Percentiles rank a stretch among this genome's conserved stretches.
Conservation (phyloP, 2,888 invertebrate genomes). For the Diaphora mendica region DNA sequence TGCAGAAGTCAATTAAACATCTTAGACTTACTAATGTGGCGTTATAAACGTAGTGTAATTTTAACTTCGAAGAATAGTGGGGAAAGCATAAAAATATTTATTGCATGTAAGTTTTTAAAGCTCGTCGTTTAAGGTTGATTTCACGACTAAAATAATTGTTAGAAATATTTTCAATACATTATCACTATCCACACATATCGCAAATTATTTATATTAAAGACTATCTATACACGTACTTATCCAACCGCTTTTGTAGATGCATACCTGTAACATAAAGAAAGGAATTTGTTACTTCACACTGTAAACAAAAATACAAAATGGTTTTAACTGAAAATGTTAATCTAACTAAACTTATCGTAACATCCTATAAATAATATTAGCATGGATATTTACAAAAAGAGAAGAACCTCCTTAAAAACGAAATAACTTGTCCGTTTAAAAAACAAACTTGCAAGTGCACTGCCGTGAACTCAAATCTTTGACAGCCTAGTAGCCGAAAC, state of each 20-base stretch:
- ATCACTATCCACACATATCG: not conserved
- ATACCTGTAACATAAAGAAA: conserved; percentile 19
- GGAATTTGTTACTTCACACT: not conserved
- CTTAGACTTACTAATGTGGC: not conserved
- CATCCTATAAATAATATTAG: not conserved
- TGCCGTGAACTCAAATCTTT: conserved; percentile 45
- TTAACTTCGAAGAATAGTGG: not conserved
- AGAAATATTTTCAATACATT: not conserved
- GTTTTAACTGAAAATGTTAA: no score
- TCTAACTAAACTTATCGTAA: no score
- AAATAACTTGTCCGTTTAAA: not conserved
- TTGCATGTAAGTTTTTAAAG: not conserved
- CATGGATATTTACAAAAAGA: not conserved
- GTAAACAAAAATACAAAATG: not conserved
- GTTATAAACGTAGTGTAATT: not conserved
- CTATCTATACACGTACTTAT: not conserved
- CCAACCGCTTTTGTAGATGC: not conserved
- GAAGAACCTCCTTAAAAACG: not conserved
- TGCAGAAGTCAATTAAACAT: conserved; percentile 3
- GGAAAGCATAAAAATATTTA: not conserved
- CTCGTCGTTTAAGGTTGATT: not conserved
- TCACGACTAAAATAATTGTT: not conserved
- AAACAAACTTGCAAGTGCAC: conserved; percentile 22
- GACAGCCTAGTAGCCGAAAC: conserved; percentile 62
- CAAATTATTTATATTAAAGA: not conserved